Evolutionary conservation across 2,888 invertebrate genomes (phyloP).

Genomic region (Diarsia mendica): DNA sequence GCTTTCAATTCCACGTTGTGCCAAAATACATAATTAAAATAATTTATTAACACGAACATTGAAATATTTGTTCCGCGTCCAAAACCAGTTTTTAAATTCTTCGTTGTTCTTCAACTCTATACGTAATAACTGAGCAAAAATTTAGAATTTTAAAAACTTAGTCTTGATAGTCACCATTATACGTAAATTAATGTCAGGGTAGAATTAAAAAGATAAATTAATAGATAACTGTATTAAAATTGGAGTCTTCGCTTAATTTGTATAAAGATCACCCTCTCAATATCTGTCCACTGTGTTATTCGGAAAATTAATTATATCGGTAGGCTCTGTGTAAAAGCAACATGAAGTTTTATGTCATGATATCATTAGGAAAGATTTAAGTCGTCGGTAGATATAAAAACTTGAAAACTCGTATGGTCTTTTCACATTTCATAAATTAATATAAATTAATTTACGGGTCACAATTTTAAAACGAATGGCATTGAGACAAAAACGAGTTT

Average conservation of each 20-base stretch:
- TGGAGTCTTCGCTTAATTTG: constrained; percentile 85
- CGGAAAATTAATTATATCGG: constrained; percentile 69
- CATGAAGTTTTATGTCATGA: constrained; percentile 77
- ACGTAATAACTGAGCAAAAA: constrained; percentile 86
- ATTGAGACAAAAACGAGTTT: constrained; percentile 47
- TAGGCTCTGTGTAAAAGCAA: constrained; percentile 71
- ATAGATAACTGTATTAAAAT: constrained; percentile 83
- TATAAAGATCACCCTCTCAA: constrained; percentile 83
- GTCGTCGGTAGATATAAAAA: constrained; percentile 76
- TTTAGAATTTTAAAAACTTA: constrained; percentile 84
- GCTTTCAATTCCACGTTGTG: constrained; percentile 86
- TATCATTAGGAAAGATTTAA: constrained; percentile 81
- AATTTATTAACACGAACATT: constrained; percentile 68
- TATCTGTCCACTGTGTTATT: constrained; percentile 87
- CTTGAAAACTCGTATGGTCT: constrained; percentile 41
- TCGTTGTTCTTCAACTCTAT: constrained; percentile 74
- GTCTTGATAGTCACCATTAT: constrained; percentile 93
- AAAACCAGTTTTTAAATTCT: constrained; percentile 65
- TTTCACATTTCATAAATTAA: constrained; percentile 45
- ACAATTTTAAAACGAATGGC: constrained; percentile 33
- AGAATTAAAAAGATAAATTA: constrained; percentile 84
- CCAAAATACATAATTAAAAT: constrained; percentile 84
- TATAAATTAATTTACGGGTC: constrained; percentile 43
- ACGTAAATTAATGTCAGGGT: constrained; percentile 97
- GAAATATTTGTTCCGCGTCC: constrained; percentile 69